Conservation (phyloP, 1,140 invertebrate genomes). For the Aphelinus atriplicis region DNA sequence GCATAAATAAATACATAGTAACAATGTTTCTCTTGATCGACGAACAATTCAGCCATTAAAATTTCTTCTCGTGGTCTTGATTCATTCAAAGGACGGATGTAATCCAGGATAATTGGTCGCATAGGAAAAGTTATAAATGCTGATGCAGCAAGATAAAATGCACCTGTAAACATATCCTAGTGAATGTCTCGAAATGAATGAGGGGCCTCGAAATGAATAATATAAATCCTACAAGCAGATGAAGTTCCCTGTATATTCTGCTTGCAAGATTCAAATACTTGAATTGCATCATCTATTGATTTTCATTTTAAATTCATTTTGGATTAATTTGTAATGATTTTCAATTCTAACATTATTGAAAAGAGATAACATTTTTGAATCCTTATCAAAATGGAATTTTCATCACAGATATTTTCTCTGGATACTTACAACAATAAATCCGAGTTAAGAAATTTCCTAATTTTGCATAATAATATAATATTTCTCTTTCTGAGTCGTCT, state of each 20-base stretch:
- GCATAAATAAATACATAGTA: constrained; percentile 26
- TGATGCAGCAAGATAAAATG: neutral
- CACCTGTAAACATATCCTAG: neutral
- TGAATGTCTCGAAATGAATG: too few species aligned
- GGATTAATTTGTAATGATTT: neutral
- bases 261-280: too few species aligned
- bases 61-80: constrained; percentile 30
- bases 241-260: too few species aligned
- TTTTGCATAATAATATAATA: constrained; percentile 17
- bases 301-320: too few species aligned
- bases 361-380: neutral
- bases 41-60: constrained; percentile 26
- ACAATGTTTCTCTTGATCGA: constrained; percentile 40
- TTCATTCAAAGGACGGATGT: constrained; percentile 33
- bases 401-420: too few species aligned
- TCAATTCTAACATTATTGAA: neutral
- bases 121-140: constrained; percentile 26
- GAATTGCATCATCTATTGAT: too few species aligned
- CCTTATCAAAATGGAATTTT: constrained; percentile 4
- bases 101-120: constrained; percentile 34
- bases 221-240: too few species aligned
- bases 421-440: too few species aligned
- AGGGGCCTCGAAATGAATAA: too few species aligned
- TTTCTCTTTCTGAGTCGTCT: constrained; percentile 11
- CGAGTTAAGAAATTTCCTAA: constrained; percentile 1